phyloP scores from a whole-genome alignment of 1,140 invertebrate species.

The Sesamia nonagrioides region DNA sequence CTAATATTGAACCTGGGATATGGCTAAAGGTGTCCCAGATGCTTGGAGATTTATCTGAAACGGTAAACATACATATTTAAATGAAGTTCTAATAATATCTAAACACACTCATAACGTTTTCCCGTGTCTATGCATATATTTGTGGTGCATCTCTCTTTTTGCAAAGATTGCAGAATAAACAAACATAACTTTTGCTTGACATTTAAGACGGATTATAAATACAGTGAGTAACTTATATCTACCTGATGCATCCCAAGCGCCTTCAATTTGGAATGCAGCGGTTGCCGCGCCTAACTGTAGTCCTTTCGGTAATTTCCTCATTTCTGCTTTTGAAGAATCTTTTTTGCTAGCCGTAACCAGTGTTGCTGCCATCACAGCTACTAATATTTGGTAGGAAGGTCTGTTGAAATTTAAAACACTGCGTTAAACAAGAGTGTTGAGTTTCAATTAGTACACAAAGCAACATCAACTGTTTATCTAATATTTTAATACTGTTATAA shows the following conservation, averaged over 20 bases:
- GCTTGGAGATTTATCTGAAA: conserved; percentile 33
- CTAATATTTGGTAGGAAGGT: not conserved
- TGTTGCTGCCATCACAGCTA: not conserved
- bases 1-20: conserved; percentile 72
- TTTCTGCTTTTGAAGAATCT: conserved; percentile 5
- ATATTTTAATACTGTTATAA: too few species aligned
- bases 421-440: not conserved
- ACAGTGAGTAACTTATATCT: not conserved
- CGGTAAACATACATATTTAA: not conserved
- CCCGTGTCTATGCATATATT: too few species aligned
- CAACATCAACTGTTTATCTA: not conserved
- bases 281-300: conserved; percentile 86
- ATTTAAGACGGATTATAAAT: not conserved
- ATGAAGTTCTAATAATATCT: not conserved
- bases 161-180: too few species aligned
- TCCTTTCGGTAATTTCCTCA: conserved; percentile 57
- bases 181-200: not conserved
- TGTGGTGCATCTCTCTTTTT: too few species aligned
- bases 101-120: too few species aligned
- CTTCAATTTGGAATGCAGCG: conserved; percentile 88
- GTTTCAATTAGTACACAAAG: not conserved
- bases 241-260: conserved; percentile 85
- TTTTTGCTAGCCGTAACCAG: not conserved
- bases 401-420: not conserved
- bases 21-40: conserved; percentile 52